These are phyloP conservation scores for Torymus tubicola DNA, from an alignment of 2,888 invertebrate genomes.

Conservation along the genomic window DNA sequence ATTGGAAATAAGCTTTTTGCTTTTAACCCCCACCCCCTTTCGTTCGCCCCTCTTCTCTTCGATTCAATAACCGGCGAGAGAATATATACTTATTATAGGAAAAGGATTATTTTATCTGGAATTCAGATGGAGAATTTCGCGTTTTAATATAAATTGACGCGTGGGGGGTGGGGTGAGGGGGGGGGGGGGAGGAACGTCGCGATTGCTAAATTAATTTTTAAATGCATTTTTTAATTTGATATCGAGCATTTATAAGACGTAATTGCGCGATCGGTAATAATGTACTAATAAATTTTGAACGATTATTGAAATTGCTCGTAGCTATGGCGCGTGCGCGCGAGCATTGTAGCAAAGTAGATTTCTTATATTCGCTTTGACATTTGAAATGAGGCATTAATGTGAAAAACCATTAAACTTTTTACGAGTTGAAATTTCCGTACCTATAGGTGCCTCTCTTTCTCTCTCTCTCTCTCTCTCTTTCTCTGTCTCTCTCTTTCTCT, in stretches of 20 bases:
- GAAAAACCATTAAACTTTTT: constrained; percentile 23
- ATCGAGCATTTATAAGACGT: constrained; percentile 19
- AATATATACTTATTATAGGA: constrained; percentile 34
- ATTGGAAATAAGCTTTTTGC: constrained; percentile 42
- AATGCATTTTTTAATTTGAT: constrained; percentile 23
- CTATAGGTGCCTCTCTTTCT: too few relatives aligned
- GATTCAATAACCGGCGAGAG: constrained; percentile 33
- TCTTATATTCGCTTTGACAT: constrained; percentile 32
- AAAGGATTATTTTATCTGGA: constrained; percentile 37
- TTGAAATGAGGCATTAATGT: constrained; percentile 19
- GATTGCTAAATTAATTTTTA: constrained; percentile 18
- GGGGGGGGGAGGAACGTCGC: not conserved
- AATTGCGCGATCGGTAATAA: constrained; percentile 23
- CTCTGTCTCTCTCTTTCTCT: too few relatives aligned
- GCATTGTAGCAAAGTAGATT: not conserved
- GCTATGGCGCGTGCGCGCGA: not conserved
- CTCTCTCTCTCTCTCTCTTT: too few relatives aligned
- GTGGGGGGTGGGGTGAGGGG: not conserved
- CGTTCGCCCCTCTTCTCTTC: not conserved
- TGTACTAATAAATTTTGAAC: constrained; percentile 37
- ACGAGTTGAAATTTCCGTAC: constrained; percentile 6
- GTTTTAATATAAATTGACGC: constrained; percentile 22
- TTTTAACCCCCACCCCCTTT: not conserved
- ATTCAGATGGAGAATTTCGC: constrained; percentile 30
- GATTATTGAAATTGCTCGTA: not conserved